Conservation (phyloP, 2,888 invertebrate species). For the Eurytoma californica region DNA sequence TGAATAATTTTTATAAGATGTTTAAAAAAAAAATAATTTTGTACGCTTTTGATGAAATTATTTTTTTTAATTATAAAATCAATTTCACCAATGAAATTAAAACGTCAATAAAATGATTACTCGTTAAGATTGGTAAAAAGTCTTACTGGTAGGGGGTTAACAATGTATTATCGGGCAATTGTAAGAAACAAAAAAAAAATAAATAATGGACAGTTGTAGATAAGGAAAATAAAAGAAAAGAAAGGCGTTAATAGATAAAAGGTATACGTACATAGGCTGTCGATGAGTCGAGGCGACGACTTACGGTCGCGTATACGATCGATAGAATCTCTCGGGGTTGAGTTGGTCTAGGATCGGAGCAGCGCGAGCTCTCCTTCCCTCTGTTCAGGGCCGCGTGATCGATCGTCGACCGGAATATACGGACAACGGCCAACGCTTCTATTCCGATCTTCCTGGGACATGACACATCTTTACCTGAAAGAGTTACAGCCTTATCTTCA, state of each 20-base stretch:
- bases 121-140: too few relatives aligned
- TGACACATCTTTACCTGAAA: constrained; percentile 57
- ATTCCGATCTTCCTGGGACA: constrained; percentile 47
- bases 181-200: neutral
- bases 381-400: constrained; percentile 40
- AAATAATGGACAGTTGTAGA: neutral
- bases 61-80: too few relatives aligned
- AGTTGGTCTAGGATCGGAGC: neutral
- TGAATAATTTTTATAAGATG: too few relatives aligned
- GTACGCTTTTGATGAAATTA: too few relatives aligned
- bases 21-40: too few relatives aligned
- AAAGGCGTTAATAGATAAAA: constrained; percentile 39
- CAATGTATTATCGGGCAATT: neutral
- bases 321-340: constrained; percentile 44
- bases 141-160: too few relatives aligned
- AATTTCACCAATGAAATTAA: too few relatives aligned
- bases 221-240: constrained; percentile 9
- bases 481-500: constrained; percentile 56
- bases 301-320: constrained; percentile 39
- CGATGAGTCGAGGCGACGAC: constrained; percentile 44
- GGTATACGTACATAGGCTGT: constrained; percentile 28
- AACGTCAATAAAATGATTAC: too few relatives aligned
- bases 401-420: constrained; percentile 46
- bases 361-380: neutral
- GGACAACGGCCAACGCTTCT: constrained; percentile 36